Base-by-base conservation (phyloP, 1,140 invertebrate species). In the Agrypnia vestita region DNA sequence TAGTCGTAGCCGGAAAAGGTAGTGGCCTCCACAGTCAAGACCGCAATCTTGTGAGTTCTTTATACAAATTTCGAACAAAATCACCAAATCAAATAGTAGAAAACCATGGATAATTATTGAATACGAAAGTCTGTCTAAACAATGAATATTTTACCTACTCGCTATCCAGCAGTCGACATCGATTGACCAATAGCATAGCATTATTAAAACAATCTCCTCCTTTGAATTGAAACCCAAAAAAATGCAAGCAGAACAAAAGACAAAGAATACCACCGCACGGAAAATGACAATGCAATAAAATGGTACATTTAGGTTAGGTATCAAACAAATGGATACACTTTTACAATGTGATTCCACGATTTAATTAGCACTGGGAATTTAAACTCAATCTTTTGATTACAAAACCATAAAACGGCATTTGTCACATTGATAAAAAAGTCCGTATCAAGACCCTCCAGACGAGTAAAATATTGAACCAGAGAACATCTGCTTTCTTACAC, bases 111-210 rank as follows among this genome's bases (percentile, higher is more conserved):
- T 35, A 35, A 35, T 35, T 35, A 35, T 35, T 35, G 25, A 35
- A 35, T 35, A 35, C 25, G 25, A 35, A 35, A 3, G 1, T 35
- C 25, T 35, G 6, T 35, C 25, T 35, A 59, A 59, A 56, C n/a
- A 56, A 56, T 17, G 55, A 59, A 59, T 21, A 59, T 9, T 59
- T 13, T 59, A n/a, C 15, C 21, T 17, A 13, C 19, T 55, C 19
- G 17, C 21, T 19, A 17, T 59, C 15, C 6, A 11, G 55, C 17
- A 6, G 55, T n/a, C 17, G 17, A 35, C 15, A 12, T 21, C 0
- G 61, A n/a, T 43, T 64, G 61, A 64, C 61, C 61, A 64, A 64
- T 64, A 44, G 61, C 61, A 25, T 64, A 13, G 61, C 13, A n/a
- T 64, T 64, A 35, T 35, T 15, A 59, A 64, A 64, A n/a, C 8